Base-by-base conservation (phyloP, 2,888 invertebrate genomes). In the Ichneumoninae sp. region DNA sequence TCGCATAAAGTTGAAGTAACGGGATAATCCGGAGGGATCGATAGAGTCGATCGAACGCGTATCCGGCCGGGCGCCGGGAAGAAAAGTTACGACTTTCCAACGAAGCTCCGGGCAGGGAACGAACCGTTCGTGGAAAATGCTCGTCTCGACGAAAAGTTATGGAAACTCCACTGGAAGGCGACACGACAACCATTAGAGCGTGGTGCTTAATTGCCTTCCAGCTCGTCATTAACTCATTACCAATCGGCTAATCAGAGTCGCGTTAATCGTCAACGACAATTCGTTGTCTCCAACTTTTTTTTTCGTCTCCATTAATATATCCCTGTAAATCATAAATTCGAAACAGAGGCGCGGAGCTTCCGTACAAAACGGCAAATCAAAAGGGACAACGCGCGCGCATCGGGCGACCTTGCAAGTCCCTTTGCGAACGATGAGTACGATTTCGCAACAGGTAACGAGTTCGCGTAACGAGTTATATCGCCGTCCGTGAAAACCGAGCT, bases 1-100 rank as follows among this genome's bases (percentile, higher is more conserved):
- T 83, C 54, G 40, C 47, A 52, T 52, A 33, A 3, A 30, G 36
- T 40, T 22, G 22, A 19, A 44, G 70, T 54, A 54, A 52, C 22
- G 66, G 66, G 66, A 77, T 77, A 77, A 77, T 16, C 19, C 36
- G n/a, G 22, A 57, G 82, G 26, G 47, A 73, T 47, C 77, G 54
- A 66, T 33, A 44, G 30, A 71, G 52, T 65, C 81, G 70, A 65
- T 63, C 40, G 44, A 60, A 57, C 0, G 5, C 33, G 26, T 60
- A 71, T 33, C 10, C 33, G 50, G 5, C 52, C 13, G 19, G 19
- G 19, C 19, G n/a, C 52, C 19, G 36, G 19, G 22, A 26, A 44
- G 26, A 40, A 26, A 40, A 73, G 8, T 30, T 60, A 7, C 2
- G 13, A 73, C 26, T 60, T 44, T 60, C 44, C 26, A 40, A 44